Base-by-base conservation (phyloP, 2,797 vertebrate species). In the Botia almorhae region DNA sequence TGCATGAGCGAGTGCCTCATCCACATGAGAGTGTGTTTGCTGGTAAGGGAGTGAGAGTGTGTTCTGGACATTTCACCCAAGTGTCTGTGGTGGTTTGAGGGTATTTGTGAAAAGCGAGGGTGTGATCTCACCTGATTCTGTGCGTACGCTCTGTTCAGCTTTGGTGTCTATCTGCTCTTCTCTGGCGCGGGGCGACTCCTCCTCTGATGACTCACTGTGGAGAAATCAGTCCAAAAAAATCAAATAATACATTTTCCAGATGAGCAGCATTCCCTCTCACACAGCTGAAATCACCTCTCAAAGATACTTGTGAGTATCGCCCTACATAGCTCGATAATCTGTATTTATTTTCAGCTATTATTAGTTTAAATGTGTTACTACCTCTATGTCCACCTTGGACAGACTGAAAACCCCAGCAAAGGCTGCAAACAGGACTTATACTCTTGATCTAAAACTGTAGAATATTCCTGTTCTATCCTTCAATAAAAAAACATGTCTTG, bases 151-250 rank as follows among this genome's bases (percentile, higher is more conserved):
- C 56, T 58, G 64, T 36, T 82, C 73, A 12, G 80, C 61, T 1
- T 16, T 63, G 21, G 80, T 73, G 0, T 76, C 70, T 0, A 7
- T 56, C 68, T 91, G 90, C 26, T 92, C 91, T 48, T 93, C 93
- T 63, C 43, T 85, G 55, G 93, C 92, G 77, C 87, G 88, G 0
- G 89, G 3, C 0, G 87, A 88, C 85, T 94, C 94, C 74, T 94
- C 93, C 86, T 90, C 93, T n/a, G 93, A 93, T 19, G 93, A 94
- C 82, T 94, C 93, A 76, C 94, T 94, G 72, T 16, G 58, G 72
- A 19, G 50, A 68, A 82, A 76, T 39, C 2, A 80, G 36, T 13
- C 64, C 29, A 7, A 58, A 53, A 69, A 71, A 39, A 36, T n/a
- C 29, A 56, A 64, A 76, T 21, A 13, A 61, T 43, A 12, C 36